Conservation (phyloP, 2,113 vertebrate genomes). For the Gracilinanus agilis region DNA sequence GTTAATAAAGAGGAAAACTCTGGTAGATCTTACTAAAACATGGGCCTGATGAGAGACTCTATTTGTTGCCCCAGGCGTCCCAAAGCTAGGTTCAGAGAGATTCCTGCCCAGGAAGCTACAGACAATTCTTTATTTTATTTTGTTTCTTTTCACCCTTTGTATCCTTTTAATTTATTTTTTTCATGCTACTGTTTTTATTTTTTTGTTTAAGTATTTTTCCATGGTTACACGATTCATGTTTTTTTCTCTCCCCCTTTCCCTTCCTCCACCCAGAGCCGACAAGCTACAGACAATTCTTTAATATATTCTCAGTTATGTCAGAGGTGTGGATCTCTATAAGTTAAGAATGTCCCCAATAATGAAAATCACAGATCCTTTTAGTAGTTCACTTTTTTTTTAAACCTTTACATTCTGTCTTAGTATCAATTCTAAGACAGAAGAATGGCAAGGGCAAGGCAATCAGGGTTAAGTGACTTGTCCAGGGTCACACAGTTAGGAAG, state of each 20-base stretch:
- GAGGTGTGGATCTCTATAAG: not conserved
- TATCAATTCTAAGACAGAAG: too few relatives aligned
- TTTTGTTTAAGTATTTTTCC: too few relatives aligned
- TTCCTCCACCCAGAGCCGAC: not conserved
- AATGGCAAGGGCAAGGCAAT: too few relatives aligned
- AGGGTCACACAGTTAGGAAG: too few relatives aligned
- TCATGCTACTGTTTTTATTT: too few relatives aligned
- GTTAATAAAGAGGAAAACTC: not conserved
- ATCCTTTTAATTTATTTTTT: too few relatives aligned
- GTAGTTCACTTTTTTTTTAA: not conserved
- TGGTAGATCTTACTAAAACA: not conserved
- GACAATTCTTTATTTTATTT: not conserved
- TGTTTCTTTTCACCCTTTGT: too few relatives aligned
- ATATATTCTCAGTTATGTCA: not conserved
- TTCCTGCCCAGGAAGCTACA: not conserved
- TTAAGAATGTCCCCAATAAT: not conserved
- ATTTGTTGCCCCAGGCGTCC: not conserved
- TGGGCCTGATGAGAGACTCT: not conserved
- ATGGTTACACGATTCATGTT: too few relatives aligned
- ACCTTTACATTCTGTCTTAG: too few relatives aligned
- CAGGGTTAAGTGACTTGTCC: too few relatives aligned
- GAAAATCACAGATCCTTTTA: not conserved
- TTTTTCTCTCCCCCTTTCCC: too few relatives aligned
- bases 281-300: not conserved
- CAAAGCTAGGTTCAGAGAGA: not conserved